Percentiles rank a stretch among this genome's conserved stretches.
These are phyloP conservation scores for Dermatophagoides farinae DNA, from an alignment of 1,140 invertebrate species.

Conservation along the genomic window DNA sequence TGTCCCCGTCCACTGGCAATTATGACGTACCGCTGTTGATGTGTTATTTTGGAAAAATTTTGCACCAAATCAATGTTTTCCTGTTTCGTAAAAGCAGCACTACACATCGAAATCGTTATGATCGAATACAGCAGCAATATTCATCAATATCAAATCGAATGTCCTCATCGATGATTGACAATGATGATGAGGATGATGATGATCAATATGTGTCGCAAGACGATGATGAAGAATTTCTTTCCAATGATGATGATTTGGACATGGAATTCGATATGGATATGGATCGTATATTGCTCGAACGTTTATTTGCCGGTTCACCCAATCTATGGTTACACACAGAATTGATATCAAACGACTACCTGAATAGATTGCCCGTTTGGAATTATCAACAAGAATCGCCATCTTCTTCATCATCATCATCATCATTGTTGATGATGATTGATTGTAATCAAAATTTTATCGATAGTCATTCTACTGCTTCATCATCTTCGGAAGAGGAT, in stretches of 20 bases:
- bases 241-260: neutral
- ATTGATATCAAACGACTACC: conserved; percentile 28
- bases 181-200: too few species aligned
- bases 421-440: neutral
- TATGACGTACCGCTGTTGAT: too few species aligned
- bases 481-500: neutral
- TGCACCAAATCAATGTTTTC: too few species aligned
- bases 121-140: neutral
- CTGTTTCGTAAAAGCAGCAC: too few species aligned
- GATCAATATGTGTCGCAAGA: neutral
- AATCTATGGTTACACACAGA: conserved; percentile 31
- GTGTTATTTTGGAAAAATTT: too few species aligned
- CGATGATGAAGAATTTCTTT: neutral
- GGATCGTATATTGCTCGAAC: neutral
- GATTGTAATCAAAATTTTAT: conserved; percentile 15
- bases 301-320: conserved; percentile 19
- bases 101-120: neutral
- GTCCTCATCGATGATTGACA: neutral
- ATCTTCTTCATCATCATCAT: neutral
- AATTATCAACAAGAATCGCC: conserved; percentile 19
- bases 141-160: too few species aligned
- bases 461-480: conserved; percentile 3
- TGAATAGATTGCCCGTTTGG: conserved; percentile 34
- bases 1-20: too few species aligned
- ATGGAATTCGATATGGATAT: neutral